These are phyloP conservation scores for Corythornis madagascariensis DNA, from an alignment of 2,113 vertebrate species.

Conservation along the genomic window DNA sequence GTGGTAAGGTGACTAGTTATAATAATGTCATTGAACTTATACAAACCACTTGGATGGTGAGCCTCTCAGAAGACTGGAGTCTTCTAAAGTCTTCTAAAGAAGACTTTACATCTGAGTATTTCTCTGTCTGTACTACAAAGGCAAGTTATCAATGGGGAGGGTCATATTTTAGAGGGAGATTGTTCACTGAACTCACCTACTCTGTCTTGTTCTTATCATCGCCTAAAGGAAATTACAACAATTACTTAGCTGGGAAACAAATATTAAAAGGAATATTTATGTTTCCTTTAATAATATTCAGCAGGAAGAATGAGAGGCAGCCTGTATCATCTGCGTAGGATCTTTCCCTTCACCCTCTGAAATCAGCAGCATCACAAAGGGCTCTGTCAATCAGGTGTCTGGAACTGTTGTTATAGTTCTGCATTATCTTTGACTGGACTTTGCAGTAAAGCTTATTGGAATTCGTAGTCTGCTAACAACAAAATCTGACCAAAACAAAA, in stretches of 20 bases:
- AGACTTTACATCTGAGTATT: not conserved
- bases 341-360: not conserved
- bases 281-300: constrained; percentile 2
- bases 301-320: not conserved
- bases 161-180: not conserved
- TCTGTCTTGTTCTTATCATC: not conserved
- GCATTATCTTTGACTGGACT: not conserved
- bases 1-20: not conserved
- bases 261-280: constrained; percentile 35
- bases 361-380: not conserved
- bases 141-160: not conserved
- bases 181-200: not conserved
- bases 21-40: not conserved
- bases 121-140: not conserved
- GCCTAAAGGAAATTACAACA: constrained; percentile 32
- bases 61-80: not conserved
- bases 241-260: constrained; percentile 9
- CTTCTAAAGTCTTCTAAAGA: no score
- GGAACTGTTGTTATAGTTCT: not conserved
- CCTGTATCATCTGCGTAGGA: rapidly evolving
- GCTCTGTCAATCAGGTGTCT: not conserved
- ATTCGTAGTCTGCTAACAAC: not conserved
- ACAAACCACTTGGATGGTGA: not conserved
- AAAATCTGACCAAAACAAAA: not conserved
- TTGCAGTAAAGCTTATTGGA: not conserved